Conservation (phyloP, 2,888 invertebrate genomes). For the Theretra japonica region DNA sequence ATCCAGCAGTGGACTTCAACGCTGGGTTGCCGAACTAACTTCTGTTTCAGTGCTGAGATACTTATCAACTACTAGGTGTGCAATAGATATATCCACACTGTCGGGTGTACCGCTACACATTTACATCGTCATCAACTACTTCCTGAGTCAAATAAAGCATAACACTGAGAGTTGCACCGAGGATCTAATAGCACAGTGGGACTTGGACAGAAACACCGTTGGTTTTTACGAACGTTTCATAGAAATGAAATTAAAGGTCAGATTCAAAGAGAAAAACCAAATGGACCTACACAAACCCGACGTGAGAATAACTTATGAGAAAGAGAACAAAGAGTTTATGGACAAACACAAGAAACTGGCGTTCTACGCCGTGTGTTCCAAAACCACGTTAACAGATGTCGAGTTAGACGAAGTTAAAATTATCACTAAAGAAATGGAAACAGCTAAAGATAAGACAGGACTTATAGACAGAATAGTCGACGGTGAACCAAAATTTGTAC, state of each 20-base stretch:
- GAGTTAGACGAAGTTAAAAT: constrained; percentile 21
- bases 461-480: constrained; percentile 27
- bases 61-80: neutral
- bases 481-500: constrained; percentile 31
- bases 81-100: constrained; percentile 5
- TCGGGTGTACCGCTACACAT: constrained; percentile 28
- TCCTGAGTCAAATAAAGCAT: constrained; percentile 29
- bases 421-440: constrained; percentile 21
- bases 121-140: constrained; percentile 30
- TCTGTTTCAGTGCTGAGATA: neutral
- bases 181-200: constrained; percentile 27
- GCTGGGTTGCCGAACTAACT: neutral
- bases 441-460: constrained; percentile 31
- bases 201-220: constrained; percentile 28
- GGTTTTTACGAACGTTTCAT: constrained; percentile 29
- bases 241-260: no score
- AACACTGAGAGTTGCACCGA: neutral
- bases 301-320: constrained; percentile 27
- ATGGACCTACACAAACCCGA: constrained; percentile 32
- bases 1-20: no score
- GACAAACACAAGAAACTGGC: constrained; percentile 33
- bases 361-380: constrained; percentile 29
- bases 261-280: constrained; percentile 30
- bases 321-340: constrained; percentile 30
- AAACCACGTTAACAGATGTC: neutral